phyloP scores from a whole-genome alignment of 2,888 invertebrate species.

The Dryobota labecula region DNA sequence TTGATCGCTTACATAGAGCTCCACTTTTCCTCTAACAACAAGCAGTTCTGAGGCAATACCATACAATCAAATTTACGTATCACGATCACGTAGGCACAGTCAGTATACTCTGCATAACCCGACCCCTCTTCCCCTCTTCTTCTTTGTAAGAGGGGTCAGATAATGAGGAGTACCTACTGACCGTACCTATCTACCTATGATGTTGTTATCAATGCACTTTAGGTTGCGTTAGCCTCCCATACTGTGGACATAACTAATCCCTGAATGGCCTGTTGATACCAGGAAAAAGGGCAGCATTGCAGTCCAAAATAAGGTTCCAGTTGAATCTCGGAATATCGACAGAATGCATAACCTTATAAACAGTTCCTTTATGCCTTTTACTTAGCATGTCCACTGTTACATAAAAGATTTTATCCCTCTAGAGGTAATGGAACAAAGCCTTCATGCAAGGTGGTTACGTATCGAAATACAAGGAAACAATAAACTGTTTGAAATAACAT shows the following conservation, averaged over 20 bases:
- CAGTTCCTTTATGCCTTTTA: slow-evolving; percentile 19
- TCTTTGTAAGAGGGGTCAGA: too few species aligned
- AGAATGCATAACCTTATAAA: slow-evolving; percentile 22
- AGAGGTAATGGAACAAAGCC: too few species aligned
- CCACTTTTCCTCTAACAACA: background rate
- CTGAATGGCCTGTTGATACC: background rate
- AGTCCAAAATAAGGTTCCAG: slow-evolving; percentile 21
- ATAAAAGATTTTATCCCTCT: too few species aligned
- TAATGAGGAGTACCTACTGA: too few species aligned
- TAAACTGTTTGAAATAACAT: too few species aligned
- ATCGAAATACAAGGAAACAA: too few species aligned
- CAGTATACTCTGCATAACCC: too few species aligned
- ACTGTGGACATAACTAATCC: slow-evolving; percentile 1
- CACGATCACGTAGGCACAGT: background rate
- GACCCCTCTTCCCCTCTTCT: too few species aligned
- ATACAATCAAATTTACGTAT: background rate
- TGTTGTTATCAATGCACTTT: slow-evolving; percentile 3
- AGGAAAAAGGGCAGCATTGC: background rate
- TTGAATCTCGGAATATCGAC: slow-evolving; percentile 32
- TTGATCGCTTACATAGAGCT: background rate
- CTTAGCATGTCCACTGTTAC: slow-evolving; percentile 45
- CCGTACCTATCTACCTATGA: too few species aligned
- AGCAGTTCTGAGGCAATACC: background rate
- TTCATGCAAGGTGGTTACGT: too few species aligned
- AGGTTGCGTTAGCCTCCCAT: slow-evolving; percentile 1